Conservation (phyloP, 2,888 invertebrate genomes). For the Pharmacophagus antenor region DNA sequence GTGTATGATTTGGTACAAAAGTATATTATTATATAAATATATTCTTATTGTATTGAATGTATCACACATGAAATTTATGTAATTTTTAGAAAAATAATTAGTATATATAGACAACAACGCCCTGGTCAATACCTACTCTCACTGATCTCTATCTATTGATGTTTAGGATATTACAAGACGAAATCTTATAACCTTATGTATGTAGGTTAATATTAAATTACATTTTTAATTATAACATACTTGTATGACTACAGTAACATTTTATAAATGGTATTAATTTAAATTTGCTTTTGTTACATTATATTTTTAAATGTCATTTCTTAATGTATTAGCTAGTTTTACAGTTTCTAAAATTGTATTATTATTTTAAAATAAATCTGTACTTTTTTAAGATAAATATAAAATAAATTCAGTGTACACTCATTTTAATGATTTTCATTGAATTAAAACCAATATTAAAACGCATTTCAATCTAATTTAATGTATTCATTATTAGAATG, state of each 20-base stretch:
- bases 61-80: no score
- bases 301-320: neutral
- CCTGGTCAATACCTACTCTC: no score
- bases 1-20: conserved; percentile 4
- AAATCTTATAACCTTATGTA: neutral
- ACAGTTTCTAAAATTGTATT: neutral
- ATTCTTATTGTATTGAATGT: neutral
- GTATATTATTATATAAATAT: conserved; percentile 5
- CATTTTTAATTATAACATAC: no score
- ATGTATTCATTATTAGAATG: neutral
- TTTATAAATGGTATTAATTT: neutral
- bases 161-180: neutral
- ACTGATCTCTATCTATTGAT: neutral
- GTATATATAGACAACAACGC: no score
- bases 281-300: neutral
- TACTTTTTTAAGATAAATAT: conserved; percentile 32
- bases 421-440: conserved; percentile 33
- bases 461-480: neutral
- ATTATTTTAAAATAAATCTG: neutral
- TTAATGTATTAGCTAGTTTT: neutral
- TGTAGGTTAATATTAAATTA: no score
- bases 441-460: neutral
- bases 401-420: conserved; percentile 39
- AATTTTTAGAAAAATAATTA: no score
- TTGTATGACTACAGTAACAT: neutral